Conservation (phyloP, 2,797 vertebrate species). For the Neoniphon sammara region DNA sequence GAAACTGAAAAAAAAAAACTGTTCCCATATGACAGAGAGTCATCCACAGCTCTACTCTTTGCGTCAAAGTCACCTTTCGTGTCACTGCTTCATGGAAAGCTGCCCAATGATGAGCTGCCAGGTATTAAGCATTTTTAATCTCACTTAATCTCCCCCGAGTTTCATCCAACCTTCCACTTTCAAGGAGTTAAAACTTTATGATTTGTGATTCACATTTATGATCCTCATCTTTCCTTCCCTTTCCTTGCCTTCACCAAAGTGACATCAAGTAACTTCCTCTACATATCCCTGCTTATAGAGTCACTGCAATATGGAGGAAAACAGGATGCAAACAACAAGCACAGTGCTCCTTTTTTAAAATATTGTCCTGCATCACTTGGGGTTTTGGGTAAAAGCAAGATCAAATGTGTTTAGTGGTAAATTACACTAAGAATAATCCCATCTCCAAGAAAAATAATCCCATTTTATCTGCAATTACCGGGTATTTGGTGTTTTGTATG, state of each 20-base stretch:
- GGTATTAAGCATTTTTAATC: conserved; percentile 85
- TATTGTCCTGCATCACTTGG: conserved; percentile 13
- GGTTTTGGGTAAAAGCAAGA: conserved; percentile 20
- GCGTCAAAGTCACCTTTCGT: conserved; percentile 82
- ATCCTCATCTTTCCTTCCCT: conserved; percentile 52
- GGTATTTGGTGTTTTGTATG: conserved; percentile 34
- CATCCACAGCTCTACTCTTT: conserved; percentile 62
- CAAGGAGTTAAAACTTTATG: conserved; percentile 76
- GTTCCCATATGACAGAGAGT: conserved; percentile 61
- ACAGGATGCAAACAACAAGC: conserved; percentile 17
- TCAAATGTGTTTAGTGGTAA: conserved; percentile 53
- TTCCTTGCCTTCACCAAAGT: conserved; percentile 29
- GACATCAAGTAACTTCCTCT: conserved; percentile 28
- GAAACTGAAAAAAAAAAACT: conserved; percentile 12
- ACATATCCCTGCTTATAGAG: conserved; percentile 29
- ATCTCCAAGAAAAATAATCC: conserved; percentile 47
- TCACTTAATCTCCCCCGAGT: conserved; percentile 82
- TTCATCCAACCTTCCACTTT: conserved; percentile 77
- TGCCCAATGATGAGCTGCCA: conserved; percentile 78
- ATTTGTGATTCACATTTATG: conserved; percentile 71
- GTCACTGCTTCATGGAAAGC: conserved; percentile 78
- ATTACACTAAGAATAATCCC: conserved; percentile 57
- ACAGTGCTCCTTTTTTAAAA: conserved; percentile 21
- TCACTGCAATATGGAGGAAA: conserved; percentile 6
- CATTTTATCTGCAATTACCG: conserved; percentile 34